A percentile compares a stretch with the other conserved stretches of the same genome.
phyloP scores from a whole-genome alignment of 2,797 vertebrate species.

The Benthosema pterotum region DNA sequence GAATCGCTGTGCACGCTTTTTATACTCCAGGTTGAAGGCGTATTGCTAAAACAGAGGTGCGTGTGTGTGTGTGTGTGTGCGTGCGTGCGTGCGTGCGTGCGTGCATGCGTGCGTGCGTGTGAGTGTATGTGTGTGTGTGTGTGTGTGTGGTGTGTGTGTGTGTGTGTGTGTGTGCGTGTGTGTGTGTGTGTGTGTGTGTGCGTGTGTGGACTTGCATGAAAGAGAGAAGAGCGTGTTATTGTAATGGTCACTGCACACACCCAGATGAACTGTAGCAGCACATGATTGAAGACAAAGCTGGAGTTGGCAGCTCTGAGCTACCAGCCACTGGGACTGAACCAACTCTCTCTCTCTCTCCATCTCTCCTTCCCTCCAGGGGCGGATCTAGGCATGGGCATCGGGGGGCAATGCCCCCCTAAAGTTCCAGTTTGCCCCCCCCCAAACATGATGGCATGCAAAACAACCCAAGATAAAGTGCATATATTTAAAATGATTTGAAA shows the following conservation, averaged over 20 bases:
- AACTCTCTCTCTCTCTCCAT: background rate
- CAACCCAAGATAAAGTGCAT: no score
- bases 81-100: no score
- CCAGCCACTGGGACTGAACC: background rate
- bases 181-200: background rate
- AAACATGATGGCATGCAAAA: no score
- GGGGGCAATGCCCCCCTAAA: no score
- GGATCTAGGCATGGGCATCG: no score
- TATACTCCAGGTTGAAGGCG: constrained; percentile 1
- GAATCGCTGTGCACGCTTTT: constrained; percentile 29
- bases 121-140: background rate
- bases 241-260: background rate
- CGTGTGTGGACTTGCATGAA: background rate
- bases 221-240: background rate
- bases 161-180: background rate
- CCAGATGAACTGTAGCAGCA: background rate
- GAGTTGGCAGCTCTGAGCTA: background rate
- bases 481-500: no score
- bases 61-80: constrained; percentile 7
- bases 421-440: no score
- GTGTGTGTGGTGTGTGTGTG: constrained; percentile 1
- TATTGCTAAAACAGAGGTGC: background rate
- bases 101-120: background rate
- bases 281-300: constrained; percentile 21
- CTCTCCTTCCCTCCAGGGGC: no score